phyloP scores from a whole-genome alignment of 2,888 invertebrate genomes.

The Rapana venosa region DNA sequence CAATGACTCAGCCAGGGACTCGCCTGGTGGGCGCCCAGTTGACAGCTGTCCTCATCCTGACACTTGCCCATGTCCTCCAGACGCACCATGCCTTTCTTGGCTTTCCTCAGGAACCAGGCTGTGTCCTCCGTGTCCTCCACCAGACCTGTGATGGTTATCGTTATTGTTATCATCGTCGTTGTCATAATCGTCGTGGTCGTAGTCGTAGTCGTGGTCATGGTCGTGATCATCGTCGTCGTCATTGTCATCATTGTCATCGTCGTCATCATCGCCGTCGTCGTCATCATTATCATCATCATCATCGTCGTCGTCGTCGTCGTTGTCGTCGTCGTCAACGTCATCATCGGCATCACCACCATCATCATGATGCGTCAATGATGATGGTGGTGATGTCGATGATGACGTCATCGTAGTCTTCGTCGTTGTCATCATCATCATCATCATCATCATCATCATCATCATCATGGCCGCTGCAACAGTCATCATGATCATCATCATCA shows the following conservation, averaged over 20 bases:
- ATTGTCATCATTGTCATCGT: conserved; percentile 21
- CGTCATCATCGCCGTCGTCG: conserved; percentile 27
- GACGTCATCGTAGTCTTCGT: too few species aligned
- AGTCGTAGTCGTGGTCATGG: background rate
- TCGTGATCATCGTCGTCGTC: conserved; percentile 26
- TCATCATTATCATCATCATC: conserved; percentile 36
- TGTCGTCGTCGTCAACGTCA: background rate
- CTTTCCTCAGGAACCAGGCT: conserved; percentile 61
- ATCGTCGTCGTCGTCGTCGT: background rate
- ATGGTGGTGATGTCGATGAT: too few species aligned
- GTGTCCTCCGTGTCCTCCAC: conserved; percentile 59
- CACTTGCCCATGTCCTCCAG: conserved; percentile 54
- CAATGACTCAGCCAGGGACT: conserved; percentile 18
- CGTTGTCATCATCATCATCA: background rate
- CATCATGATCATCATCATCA: background rate
- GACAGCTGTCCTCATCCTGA: conserved; percentile 56
- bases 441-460: background rate
- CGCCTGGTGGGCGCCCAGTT: conserved; percentile 62
- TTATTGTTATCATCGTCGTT: background rate
- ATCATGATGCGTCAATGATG: too few species aligned
- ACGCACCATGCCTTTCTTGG: conserved; percentile 56
- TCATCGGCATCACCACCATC: too few species aligned
- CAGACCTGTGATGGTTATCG: conserved; percentile 52
- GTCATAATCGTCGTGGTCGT: background rate
- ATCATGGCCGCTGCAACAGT: background rate